A percentile compares a stretch with the other conserved stretches of the same genome.
phyloP scores from a whole-genome alignment of 2,797 vertebrate species.

The Sebastiscus albofasciatus region DNA sequence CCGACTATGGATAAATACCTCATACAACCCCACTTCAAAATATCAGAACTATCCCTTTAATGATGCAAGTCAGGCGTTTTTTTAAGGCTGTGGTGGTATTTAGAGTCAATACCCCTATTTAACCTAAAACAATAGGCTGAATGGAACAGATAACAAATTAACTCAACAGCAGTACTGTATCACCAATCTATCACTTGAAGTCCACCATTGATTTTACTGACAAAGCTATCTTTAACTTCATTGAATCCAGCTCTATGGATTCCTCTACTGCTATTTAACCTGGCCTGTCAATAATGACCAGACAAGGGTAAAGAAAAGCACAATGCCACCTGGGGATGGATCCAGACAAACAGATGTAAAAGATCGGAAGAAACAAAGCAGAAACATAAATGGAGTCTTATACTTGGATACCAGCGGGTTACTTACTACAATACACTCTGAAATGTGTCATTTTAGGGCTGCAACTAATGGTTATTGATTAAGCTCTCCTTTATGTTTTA shows the following conservation, averaged over 20 bases:
- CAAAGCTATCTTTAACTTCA: not conserved
- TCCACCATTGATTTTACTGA: conserved; percentile 12
- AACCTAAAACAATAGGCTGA: not conserved
- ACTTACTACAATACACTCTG: not conserved
- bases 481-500: not conserved
- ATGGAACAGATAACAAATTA: not conserved
- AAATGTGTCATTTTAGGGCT: not conserved
- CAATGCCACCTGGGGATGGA: not conserved
- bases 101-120: conserved; percentile 10
- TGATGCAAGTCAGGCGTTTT: not conserved
- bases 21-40: not conserved
- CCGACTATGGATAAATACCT: not conserved
- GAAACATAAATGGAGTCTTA: not conserved
- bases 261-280: not conserved
- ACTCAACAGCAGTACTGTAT: not conserved
- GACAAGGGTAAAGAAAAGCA: not conserved
- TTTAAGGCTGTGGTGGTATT: not conserved
- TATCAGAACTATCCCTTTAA: not conserved
- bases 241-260: not conserved
- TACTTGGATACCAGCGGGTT: not conserved
- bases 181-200: not conserved
- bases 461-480: not conserved
- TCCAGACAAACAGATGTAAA: not conserved
- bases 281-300: not conserved
- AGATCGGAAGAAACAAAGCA: not conserved